Evolutionary conservation across 2,888 invertebrate genomes (phyloP), one percentile per base, ranked within the genome.

Genomic region (Pogonocherus hispidulus): DNA sequence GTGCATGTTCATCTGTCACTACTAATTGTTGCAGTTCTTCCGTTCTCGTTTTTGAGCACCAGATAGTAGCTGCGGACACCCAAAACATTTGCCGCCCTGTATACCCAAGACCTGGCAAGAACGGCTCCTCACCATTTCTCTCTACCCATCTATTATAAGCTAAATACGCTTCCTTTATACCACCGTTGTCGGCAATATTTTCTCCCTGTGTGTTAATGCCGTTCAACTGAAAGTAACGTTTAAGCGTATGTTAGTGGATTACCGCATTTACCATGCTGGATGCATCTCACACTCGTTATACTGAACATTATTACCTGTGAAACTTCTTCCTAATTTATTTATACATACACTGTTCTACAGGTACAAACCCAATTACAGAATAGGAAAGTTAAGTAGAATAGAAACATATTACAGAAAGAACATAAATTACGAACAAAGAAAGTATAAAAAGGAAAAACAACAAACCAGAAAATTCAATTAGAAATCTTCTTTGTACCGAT

Each of bases 111-210:
- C 84, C 84, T 2, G 84, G 84, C 56, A 85, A 73, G 64, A 57
- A 71, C 5, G 78, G 77, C 68, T 85, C 85, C 60, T 81, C 80
- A 23, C 83, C 83, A 69, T 83, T 78, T n/a, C 82, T 75, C 27
- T 76, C 72, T 57, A 83, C 79, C 84, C 83, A 84, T 59, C 77
- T 79, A 55, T 80, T 75, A 70, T 85, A 85, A 44, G 85, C 85
- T 71, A 83, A 76, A 77, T 85, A 98, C 0, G 97, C 94, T 84
- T 97, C 94, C 83, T 96, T 97, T 74, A 97, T 91, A 3, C 97
- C 97, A 4, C 96, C 97, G 83, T 96, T 97, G 84, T 97, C 97
- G 0, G 97, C 97, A 68, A 97, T 97, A 84, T 97, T 97, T 84
- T 97, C 97, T 14, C 96, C 96, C 86, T 96, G 95, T 0, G 96